phyloP scores from a whole-genome alignment of 2,888 invertebrate species.

The Mythimna impura region DNA sequence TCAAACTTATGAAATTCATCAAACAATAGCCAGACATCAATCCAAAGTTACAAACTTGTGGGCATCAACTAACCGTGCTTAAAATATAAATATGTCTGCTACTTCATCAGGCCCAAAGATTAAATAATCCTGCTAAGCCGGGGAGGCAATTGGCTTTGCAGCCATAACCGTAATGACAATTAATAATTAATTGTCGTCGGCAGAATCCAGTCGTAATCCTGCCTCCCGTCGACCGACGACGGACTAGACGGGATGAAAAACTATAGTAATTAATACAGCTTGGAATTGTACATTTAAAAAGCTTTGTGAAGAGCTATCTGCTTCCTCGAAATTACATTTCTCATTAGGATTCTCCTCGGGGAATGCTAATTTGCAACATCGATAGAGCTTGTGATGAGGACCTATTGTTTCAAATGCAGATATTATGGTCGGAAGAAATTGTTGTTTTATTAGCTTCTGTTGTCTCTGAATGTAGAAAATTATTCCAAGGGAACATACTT shows the following conservation, averaged over 20 bases:
- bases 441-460: slow-evolving; percentile 1
- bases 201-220: slow-evolving; percentile 75
- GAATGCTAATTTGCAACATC: slow-evolving; percentile 65
- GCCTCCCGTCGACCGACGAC: slow-evolving; percentile 65
- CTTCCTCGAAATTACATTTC: slow-evolving; percentile 66
- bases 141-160: slow-evolving; percentile 74
- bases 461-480: no score
- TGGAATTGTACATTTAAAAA: slow-evolving; percentile 75
- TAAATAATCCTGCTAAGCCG: slow-evolving; percentile 59
- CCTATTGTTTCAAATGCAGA: slow-evolving; percentile 42
- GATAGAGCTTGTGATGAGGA: slow-evolving; percentile 52
- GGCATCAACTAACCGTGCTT: not conserved
- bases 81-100: slow-evolving; percentile 45
- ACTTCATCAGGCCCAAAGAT: slow-evolving; percentile 58
- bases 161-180: slow-evolving; percentile 77
- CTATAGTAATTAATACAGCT: slow-evolving; percentile 80
- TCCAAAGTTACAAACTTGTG: not conserved
- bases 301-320: slow-evolving; percentile 70
- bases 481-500: no score
- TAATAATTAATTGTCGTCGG: slow-evolving; percentile 79
- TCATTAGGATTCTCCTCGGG: slow-evolving; percentile 62
- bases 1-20: slow-evolving; percentile 13
- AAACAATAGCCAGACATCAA: slow-evolving; percentile 7
- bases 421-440: slow-evolving; percentile 7
- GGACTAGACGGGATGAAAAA: slow-evolving; percentile 77